These are phyloP conservation scores for Eilema griseolum DNA, from an alignment of 2,888 invertebrate genomes.

Conservation along the genomic window DNA sequence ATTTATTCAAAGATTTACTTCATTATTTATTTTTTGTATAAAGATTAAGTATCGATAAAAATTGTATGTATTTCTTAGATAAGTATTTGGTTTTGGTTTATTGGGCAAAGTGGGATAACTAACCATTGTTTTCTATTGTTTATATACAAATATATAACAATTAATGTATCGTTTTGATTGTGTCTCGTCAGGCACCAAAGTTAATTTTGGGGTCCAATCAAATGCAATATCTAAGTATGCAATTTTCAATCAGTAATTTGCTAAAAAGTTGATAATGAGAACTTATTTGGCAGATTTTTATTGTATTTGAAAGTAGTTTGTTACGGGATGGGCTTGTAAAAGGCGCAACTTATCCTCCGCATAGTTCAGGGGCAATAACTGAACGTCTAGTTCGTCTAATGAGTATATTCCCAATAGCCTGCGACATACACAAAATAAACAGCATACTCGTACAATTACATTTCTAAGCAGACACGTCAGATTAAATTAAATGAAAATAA, in stretches of 20 bases:
- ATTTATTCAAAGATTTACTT: conserved; percentile 2
- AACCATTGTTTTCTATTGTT: not conserved
- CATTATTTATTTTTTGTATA: conserved; percentile 9
- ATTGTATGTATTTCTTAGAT: conserved; percentile 31
- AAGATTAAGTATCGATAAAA: conserved; percentile 33
- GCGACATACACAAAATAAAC: not conserved
- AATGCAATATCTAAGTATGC: not conserved
- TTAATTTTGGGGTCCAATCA: conserved; percentile 1
- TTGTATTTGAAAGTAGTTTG: not conserved
- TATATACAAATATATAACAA: not conserved
- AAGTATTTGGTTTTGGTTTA: conserved; percentile 42
- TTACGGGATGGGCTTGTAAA: too few relatives aligned
- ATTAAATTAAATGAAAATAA: not conserved
- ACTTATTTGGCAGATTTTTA: not conserved
- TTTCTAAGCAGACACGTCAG: not conserved
- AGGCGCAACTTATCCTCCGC: not conserved
- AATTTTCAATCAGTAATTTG: not conserved
- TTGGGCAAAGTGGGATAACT: conserved; percentile 12
- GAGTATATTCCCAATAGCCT: not conserved
- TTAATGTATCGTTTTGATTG: not conserved
- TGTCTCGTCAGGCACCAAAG: not conserved
- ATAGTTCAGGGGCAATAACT: not conserved
- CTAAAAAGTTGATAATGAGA: not conserved
- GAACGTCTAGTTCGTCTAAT: not conserved
- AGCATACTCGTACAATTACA: not conserved